These are phyloP conservation scores for Atethmia centrago DNA, from an alignment of 2,888 invertebrate species.

Conservation along the genomic window DNA sequence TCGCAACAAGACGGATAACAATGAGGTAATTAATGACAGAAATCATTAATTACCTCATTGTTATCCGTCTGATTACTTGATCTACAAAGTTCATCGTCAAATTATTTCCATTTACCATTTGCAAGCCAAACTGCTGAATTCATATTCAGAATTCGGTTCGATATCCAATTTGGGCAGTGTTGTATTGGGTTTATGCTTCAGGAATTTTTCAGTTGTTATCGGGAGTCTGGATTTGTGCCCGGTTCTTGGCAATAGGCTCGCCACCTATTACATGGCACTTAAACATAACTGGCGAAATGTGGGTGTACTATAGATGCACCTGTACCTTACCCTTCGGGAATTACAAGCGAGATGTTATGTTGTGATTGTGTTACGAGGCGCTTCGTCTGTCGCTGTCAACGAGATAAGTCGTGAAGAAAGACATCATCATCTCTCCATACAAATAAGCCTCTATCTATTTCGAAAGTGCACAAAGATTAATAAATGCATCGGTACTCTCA, in stretches of 20 bases:
- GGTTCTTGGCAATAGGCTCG: not conserved
- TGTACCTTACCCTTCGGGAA: no score
- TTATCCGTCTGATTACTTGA: not conserved
- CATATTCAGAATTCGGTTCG: not conserved
- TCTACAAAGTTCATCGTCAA: not conserved
- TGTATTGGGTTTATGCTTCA: not conserved
- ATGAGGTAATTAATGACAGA: not conserved
- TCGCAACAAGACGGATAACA: not conserved
- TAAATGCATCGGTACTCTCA: slow-evolving; percentile 23
- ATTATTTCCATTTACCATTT: not conserved
- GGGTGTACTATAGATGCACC: no score
- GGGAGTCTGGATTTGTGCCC: not conserved
- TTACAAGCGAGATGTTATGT: no score
- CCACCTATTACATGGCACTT: no score
- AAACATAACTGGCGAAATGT: no score
- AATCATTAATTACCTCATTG: no score
- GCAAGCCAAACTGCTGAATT: not conserved
- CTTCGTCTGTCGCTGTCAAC: not conserved
- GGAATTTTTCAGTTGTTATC: not conserved
- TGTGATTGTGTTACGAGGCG: not conserved
- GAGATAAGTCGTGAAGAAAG: not conserved
- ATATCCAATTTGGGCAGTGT: not conserved
- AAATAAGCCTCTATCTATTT: slow-evolving; percentile 18
- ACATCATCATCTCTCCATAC: slow-evolving; percentile 18
- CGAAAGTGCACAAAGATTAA: slow-evolving; percentile 34